These are phyloP conservation scores for Sylvietta virens DNA, from an alignment of 2,113 vertebrate species.

Conservation along the genomic window DNA sequence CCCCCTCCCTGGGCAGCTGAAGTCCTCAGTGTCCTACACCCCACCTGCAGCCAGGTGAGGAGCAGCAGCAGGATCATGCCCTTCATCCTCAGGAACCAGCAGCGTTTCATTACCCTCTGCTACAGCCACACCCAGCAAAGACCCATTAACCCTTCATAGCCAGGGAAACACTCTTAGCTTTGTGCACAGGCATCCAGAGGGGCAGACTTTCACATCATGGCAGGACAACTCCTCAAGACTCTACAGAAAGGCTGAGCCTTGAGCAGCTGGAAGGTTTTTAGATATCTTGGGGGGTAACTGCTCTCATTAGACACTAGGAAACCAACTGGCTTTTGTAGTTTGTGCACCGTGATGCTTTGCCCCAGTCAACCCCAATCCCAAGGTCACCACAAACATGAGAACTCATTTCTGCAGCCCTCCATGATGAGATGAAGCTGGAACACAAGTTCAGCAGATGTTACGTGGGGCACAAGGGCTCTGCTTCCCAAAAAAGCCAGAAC, in stretches of 20 bases:
- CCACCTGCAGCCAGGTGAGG: background rate
- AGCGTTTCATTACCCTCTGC: background rate
- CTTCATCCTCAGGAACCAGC: background rate
- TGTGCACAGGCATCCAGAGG: accelerated
- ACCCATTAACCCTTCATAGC: background rate
- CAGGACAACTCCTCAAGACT: background rate
- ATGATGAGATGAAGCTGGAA: background rate
- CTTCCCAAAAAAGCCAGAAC: background rate
- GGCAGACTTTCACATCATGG: background rate
- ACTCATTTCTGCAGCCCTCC: accelerated
- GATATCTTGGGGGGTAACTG: accelerated
- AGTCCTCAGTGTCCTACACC: background rate
- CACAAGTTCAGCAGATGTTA: background rate
- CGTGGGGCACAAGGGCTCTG: accelerated
- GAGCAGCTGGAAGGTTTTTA: background rate
- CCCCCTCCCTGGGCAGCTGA: background rate
- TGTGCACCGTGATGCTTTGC: background rate
- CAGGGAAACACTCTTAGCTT: background rate
- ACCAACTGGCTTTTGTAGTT: background rate
- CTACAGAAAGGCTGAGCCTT: background rate
- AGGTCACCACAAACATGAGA: background rate
- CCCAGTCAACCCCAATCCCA: accelerated
- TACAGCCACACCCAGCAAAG: background rate
- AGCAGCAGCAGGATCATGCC: background rate
- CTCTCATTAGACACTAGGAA: background rate